Base-by-base conservation (phyloP, 2,113 vertebrate genomes). In the Formicarius rufipectus region DNA sequence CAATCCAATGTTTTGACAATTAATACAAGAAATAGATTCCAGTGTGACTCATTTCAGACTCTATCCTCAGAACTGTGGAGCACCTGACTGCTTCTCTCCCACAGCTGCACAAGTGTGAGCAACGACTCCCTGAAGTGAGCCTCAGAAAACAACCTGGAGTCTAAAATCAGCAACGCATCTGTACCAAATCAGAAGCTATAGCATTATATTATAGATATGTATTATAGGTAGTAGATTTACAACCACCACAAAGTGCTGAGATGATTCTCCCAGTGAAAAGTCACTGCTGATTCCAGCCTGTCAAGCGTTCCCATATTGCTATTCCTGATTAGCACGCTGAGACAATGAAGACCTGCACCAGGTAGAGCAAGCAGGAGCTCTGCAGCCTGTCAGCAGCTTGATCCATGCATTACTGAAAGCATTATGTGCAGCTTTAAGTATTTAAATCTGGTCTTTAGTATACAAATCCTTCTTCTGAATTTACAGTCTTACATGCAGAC, bases 1-100 rank as follows among this genome's bases (percentile, higher is more conserved):
- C 64, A 95, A 91, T 63, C 64, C 56, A 68, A 24, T 96, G 85
- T 96, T 97, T 97, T 97, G 97, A 97, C 95, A 96, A 84, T 62
- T 87, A 67, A 66, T 80, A 37, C 47, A 82, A 92, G 91, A 94
- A 93, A 85, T 13, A 97, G 80, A 96, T 95, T 94, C 66, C 73
- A 82, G 40, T 37, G 25, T 94, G 93, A 96, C 52, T 95, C 94
- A 96, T 87, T 95, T 96, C 81, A 94, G 73, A 87, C 83, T 96
- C 78, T 44, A 37, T 78, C 82, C 28, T 94, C 31, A 7, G 23
- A 90, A 84, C 49, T 55, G 47, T 19, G 79, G 52, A 96, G 73
- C 49, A 91, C 58, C 87, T 74, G 64, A 68, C 59, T 91, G 75
- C 66, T 92, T 93, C n/a, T 58, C 22, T 58, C 86, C 22, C 66